Evolutionary conservation across 2,797 vertebrate species (phyloP), one percentile per base, ranked within the genome.

Genomic region (Aeoliscus strigatus): DNA sequence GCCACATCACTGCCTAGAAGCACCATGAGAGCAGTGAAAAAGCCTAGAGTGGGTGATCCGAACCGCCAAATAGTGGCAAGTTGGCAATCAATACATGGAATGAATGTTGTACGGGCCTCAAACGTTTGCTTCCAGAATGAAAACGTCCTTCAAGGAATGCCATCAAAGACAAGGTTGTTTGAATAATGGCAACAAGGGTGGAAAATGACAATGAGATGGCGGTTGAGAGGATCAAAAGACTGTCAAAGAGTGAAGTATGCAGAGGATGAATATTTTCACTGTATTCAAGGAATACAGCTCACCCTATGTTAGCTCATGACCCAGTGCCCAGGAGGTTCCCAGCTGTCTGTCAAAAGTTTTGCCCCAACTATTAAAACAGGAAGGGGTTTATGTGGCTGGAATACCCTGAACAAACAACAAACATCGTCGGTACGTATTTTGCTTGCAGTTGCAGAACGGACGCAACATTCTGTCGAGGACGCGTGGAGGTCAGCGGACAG

Each of bases 301-400:
- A n/a, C n/a, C n/a, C n/a, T n/a, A n/a, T n/a, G n/a, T n/a, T n/a
- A n/a, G n/a, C n/a, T n/a, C 3, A 59, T 82, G 80, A 81, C 87
- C 85, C 62, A 73, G 75, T 78, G 83, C 82, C 80, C 73, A 38
- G 2, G 48, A 69, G 78, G 79, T 75, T 79, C 67, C 51, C 58
- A 65, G 79, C 75, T 77, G 71, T 70, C 80, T 81, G 81, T 86
- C 82, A 85, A 86, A 79, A n/a, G 77, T 85, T 81, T 70, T 68
- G 39, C 64, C 44, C 34, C 72, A 79, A 74, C 60, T 79, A 67
- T 66, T 48, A 27, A 68, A 76, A 66, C 28, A 35, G 63, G 47
- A 58, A 74, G 72, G 57, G 51, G 39, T 39, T 51, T 75, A 51
- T 66, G 69, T 39, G 14, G 60, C 31, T 32, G 33, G 37, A 65